A percentile compares a stretch with the other conserved stretches of the same genome.
Conservation (phyloP, 1,140 invertebrate genomes). For the Microplitis mediator region DNA sequence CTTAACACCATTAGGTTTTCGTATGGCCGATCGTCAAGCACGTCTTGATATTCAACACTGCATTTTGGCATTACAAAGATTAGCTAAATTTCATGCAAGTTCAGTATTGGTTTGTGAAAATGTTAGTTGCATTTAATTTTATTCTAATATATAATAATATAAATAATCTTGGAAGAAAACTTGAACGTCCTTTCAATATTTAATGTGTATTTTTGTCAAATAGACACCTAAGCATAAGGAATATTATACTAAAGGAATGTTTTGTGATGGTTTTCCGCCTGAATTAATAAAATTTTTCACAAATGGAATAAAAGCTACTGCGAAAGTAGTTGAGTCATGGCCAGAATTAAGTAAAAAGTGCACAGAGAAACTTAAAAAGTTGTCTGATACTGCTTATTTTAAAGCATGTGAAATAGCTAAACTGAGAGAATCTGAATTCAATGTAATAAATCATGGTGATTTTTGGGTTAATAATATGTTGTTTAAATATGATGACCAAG, state of each 20-base stretch:
- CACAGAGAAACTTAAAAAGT: conserved; percentile 51
- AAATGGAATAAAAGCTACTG: conserved; percentile 35
- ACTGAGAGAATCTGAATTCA: conserved; percentile 58
- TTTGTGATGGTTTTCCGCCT: conserved; percentile 34
- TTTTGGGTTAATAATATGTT: conserved; percentile 73
- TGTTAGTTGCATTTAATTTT: conserved; percentile 40
- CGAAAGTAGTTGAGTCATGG: conserved; percentile 48
- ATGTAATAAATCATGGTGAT: conserved; percentile 71
- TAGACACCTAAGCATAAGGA: conserved; percentile 46
- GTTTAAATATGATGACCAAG: conserved; percentile 63
- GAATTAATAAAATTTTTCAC: conserved; percentile 45
- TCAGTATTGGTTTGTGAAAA: conserved; percentile 63
- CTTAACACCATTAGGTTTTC: conserved; percentile 61
- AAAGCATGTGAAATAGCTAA: conserved; percentile 41
- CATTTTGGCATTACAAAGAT: conserved; percentile 60
- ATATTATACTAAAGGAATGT: conserved; percentile 52
- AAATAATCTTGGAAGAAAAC: no score
- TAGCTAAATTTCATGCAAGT: conserved; percentile 67
- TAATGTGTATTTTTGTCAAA: no score
- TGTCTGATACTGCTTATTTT: conserved; percentile 44
- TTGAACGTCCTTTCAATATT: no score
- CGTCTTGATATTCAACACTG: conserved; percentile 64
- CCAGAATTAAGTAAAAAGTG: conserved; percentile 52
- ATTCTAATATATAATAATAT: background rate
- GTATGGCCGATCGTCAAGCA: conserved; percentile 61